Base-by-base conservation (phyloP, 2,888 invertebrate species). In the Chrysodeixis includens region DNA sequence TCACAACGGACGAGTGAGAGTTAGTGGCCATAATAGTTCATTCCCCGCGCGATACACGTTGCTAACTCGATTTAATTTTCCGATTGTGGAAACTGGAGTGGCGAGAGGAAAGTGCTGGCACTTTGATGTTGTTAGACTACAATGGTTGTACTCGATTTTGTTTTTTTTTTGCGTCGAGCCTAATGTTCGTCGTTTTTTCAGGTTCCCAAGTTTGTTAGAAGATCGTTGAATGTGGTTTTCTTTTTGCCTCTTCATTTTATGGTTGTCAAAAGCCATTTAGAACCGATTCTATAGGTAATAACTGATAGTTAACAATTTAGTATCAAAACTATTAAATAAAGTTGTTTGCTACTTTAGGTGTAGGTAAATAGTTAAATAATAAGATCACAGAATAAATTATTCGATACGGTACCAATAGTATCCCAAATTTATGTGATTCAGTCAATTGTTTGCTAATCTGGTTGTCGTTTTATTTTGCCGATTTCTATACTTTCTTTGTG, bases 1-100 rank as follows among this genome's bases (percentile, higher is more conserved):
- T 93, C 92, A 92, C 90, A 88, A 87, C 88, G 76, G 84, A 69
- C 79, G 79, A 92, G 94, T 93, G 93, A 94, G 94, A 93, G 94
- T 93, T 91, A 80, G 69, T 77, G 79, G 82, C 85, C 88, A 89
- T 90, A 90, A 90, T 89, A 92, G 93, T 91, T 91, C 91, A 91
- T 92, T 92, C 87, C 88, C 89, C 91, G 89, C 59, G 66, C 75
- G 67, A 67, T 70, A 63, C 60, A 65, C 61, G 67, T 73, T 72
- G 76, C 68, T 63, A 73, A 75, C 72, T 71, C 58, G 66, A 78
- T 74, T 83, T 69, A 62, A 79, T 81, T 84, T 81, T 78, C 76
- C 73, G 72, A 81, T 65, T 51, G 69, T 74, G 71, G 67, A 73
- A 74, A 77, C 14, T 26, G n/a, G 52, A 49, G 16, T 58, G 52